A percentile compares a stretch with the other conserved stretches of the same genome.
Evolutionary conservation across 2,797 vertebrate genomes (phyloP).

Genomic region (Mus caroli): DNA sequence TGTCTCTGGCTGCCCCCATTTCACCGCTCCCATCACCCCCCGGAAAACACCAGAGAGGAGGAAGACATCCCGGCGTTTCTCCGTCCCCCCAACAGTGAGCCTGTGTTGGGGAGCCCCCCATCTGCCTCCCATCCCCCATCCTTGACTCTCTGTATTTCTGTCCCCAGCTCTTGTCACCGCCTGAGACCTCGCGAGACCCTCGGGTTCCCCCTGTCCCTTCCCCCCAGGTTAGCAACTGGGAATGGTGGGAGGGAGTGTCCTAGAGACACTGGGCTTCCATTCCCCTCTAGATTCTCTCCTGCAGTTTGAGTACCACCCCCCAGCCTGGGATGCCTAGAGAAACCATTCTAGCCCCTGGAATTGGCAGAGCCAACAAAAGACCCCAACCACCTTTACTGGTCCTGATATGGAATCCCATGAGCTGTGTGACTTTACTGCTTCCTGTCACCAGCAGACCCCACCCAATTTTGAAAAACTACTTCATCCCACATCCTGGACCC

Average conservation of each 20-base stretch:
- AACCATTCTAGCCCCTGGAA: background rate
- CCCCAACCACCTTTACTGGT: background rate
- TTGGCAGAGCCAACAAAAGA: background rate
- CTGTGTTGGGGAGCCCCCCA: constrained; percentile 78
- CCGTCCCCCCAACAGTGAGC: constrained; percentile 80
- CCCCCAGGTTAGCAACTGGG: constrained; percentile 86
- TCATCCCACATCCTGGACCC: background rate
- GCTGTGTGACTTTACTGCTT: background rate
- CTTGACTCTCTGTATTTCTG: constrained; percentile 86
- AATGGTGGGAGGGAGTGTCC: constrained; percentile 72
- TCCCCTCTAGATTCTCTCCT: background rate
- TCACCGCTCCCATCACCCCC: constrained; percentile 75
- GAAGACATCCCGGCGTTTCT: constrained; percentile 76
- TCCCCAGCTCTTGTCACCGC: constrained; percentile 88
- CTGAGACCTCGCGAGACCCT: constrained; percentile 87
- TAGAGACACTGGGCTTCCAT: constrained; percentile 5
- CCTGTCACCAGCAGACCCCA: background rate
- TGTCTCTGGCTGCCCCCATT: constrained; percentile 81
- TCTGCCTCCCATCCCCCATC: constrained; percentile 31
- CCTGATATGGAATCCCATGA: background rate
- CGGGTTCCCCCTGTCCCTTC: constrained; percentile 82
- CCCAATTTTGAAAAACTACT: constrained; percentile 50
- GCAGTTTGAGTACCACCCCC: background rate
- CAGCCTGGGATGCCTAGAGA: background rate
- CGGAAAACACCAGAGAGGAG: constrained; percentile 81